A percentile compares a stretch with the other conserved stretches of the same genome.
These are phyloP conservation scores for Eueides isabella DNA, from an alignment of 1,140 invertebrate species.

Conservation along the genomic window DNA sequence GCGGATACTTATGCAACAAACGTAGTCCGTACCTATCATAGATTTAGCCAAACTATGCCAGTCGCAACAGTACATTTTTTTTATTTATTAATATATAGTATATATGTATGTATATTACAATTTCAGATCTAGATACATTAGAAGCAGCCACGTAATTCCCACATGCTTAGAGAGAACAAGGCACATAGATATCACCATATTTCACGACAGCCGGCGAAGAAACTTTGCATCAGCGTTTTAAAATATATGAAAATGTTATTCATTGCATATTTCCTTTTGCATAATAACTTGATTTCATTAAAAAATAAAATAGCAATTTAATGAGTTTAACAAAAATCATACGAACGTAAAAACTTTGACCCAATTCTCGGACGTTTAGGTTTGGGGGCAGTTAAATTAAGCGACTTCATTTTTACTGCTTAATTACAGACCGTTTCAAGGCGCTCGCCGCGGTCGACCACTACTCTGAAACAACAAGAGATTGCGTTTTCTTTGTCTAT, in stretches of 20 bases:
- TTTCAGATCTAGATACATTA: too few species aligned
- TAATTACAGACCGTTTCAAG: neutral
- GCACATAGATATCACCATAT: neutral
- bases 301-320: neutral
- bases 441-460: neutral
- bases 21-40: too few species aligned
- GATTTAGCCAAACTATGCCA: too few species aligned
- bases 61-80: too few species aligned
- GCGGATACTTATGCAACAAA: too few species aligned
- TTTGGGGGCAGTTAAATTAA: constrained; percentile 1
- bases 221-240: neutral
- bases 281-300: neutral
- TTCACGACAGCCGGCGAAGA: neutral
- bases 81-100: too few species aligned
- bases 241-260: constrained; percentile 9
- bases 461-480: constrained; percentile 5
- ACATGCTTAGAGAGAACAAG: neutral
- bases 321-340: constrained; percentile 1
- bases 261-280: constrained; percentile 3
- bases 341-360: constrained; percentile 4
- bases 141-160: neutral
- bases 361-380: neutral
- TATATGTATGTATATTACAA: too few species aligned
- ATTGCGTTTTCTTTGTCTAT: constrained; percentile 7
- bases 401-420: constrained; percentile 5